Conservation (phyloP, 2,888 invertebrate genomes). For the Stramonita haemastoma region DNA sequence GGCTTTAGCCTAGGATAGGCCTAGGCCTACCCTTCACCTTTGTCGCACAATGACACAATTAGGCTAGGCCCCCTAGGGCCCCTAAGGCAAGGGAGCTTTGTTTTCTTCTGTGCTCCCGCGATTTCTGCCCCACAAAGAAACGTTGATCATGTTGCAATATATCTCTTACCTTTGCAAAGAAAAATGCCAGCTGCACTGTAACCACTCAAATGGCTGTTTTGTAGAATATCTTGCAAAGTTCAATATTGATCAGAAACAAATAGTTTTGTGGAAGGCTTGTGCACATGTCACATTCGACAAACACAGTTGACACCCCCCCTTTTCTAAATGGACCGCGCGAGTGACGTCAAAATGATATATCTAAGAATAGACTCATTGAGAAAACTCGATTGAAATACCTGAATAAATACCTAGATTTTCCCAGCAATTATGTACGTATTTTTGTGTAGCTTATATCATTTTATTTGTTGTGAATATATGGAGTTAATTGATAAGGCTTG, state of each 20-base stretch:
- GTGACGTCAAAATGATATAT: conserved; percentile 16
- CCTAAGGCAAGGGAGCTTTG: neutral
- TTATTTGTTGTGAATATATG: neutral
- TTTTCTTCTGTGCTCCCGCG: neutral
- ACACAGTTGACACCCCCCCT: neutral
- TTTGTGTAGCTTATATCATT: neutral
- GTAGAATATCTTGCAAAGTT: neutral
- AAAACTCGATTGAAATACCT: neutral
- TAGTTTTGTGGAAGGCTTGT: neutral
- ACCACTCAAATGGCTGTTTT: neutral
- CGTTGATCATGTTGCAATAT: neutral
- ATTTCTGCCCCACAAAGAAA: neutral
- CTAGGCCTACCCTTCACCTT: neutral
- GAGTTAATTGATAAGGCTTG: neutral
- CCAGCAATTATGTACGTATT: neutral
- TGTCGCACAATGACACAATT: neutral
- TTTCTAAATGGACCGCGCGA: neutral
- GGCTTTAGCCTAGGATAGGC: no score
- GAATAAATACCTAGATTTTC: neutral
- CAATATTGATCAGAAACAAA: neutral
- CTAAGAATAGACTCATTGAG: neutral
- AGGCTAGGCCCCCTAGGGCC: no score
- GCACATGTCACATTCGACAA: neutral
- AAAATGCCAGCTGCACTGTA: neutral
- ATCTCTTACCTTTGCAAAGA: conserved; percentile 1